Conservation (phyloP, 2,888 invertebrate genomes). For the Sinodicranocentrus sp. region DNA sequence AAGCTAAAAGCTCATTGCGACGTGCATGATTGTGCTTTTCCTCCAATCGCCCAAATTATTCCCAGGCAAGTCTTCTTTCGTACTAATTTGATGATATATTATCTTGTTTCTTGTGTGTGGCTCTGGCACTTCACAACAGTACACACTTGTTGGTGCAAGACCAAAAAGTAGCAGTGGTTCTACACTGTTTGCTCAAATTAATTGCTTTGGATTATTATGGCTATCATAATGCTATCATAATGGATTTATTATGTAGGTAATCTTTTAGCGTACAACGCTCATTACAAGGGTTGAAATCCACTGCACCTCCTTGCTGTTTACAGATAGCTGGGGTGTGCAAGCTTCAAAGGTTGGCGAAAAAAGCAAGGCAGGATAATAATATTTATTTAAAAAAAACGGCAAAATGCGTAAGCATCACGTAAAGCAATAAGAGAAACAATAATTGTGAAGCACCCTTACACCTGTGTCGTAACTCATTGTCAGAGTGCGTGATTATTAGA, state of each 20-base stretch:
- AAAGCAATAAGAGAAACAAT: too few species aligned
- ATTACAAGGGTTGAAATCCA: constrained; percentile 35
- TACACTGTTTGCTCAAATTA: constrained; percentile 66
- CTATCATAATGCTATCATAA: constrained; percentile 62
- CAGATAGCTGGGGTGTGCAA: too few species aligned
- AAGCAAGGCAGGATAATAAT: too few species aligned
- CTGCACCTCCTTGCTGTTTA: constrained; percentile 57
- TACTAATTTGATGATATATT: constrained; percentile 65
- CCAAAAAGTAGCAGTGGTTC: constrained; percentile 19
- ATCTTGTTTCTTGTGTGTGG: constrained; percentile 58
- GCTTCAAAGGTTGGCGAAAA: too few species aligned
- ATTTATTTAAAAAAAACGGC: too few species aligned
- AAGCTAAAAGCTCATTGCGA: too few species aligned
- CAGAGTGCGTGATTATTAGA: constrained; percentile 62
- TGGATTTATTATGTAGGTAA: constrained; percentile 56
- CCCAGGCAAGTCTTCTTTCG: constrained; percentile 51
- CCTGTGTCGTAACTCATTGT: constrained; percentile 56
- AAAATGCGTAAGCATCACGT: too few species aligned
- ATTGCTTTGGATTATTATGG: constrained; percentile 67
- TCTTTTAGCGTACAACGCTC: constrained; percentile 32
- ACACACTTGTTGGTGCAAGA: constrained; percentile 13
- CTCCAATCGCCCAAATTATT: constrained; percentile 64
- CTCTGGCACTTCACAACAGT: constrained; percentile 35
- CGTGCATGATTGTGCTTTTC: too few species aligned
- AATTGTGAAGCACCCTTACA: too few species aligned